Evolutionary conservation across 2,797 vertebrate genomes (phyloP).

Genomic region (Dipus sagitta): DNA sequence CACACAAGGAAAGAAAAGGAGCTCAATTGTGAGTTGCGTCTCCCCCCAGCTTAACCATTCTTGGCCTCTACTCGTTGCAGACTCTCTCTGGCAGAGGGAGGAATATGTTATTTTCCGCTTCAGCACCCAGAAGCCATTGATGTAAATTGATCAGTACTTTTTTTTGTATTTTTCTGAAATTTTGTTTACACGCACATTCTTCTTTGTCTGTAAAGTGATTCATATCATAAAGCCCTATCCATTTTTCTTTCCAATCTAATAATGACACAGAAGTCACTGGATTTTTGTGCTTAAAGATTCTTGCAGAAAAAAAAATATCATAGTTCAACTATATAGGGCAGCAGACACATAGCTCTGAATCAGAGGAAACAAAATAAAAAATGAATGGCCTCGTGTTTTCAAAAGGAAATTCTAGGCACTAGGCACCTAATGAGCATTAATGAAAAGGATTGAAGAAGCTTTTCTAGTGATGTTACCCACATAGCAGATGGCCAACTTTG

Average conservation of each 20-base stretch:
- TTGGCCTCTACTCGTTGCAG: slow-evolving; percentile 22
- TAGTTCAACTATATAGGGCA: background rate
- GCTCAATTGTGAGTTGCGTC: background rate
- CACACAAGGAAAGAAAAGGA: background rate
- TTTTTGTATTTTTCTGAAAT: slow-evolving; percentile 73
- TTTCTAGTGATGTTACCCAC: slow-evolving; percentile 14
- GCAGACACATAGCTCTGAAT: background rate
- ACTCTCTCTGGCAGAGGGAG: slow-evolving; percentile 53
- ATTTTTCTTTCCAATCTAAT: slow-evolving; percentile 75
- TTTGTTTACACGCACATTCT: slow-evolving; percentile 71
- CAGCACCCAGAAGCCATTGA: slow-evolving; percentile 73
- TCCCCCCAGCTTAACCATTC: slow-evolving; percentile 55
- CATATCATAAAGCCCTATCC: slow-evolving; percentile 57
- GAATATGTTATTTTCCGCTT: slow-evolving; percentile 77
- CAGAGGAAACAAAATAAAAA: background rate
- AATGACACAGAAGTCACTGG: slow-evolving; percentile 55
- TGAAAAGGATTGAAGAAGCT: background rate
- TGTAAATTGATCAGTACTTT: slow-evolving; percentile 74
- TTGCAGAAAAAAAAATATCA: slow-evolving; percentile 18
- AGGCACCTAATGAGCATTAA: background rate
- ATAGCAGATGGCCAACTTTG: background rate
- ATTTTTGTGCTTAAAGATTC: slow-evolving; percentile 47
- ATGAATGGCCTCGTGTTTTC: background rate
- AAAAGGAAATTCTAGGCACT: background rate
- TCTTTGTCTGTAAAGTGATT: slow-evolving; percentile 74